These are phyloP conservation scores for Platypus cylindrus DNA, from an alignment of 2,888 invertebrate species.

Conservation along the genomic window DNA sequence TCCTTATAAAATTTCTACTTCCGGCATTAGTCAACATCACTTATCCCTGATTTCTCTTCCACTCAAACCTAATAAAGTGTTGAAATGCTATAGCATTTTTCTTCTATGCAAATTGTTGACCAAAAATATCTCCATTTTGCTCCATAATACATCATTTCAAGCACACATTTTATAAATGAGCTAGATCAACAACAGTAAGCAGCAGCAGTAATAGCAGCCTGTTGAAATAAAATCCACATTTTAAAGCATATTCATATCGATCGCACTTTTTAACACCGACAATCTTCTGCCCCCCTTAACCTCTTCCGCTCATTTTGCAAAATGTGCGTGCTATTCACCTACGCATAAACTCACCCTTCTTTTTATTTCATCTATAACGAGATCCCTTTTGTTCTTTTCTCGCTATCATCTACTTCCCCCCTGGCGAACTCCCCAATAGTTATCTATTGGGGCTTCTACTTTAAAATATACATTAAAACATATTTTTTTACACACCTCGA, in stretches of 20 bases:
- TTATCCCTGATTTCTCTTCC: too few relatives aligned
- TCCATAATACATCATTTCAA: too few relatives aligned
- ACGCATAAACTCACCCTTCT: conserved; percentile 24
- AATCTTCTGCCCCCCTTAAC: conserved; percentile 21
- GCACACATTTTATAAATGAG: too few relatives aligned
- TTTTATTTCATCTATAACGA: conserved; percentile 24
- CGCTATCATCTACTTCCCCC: conserved; percentile 12
- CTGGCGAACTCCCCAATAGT: conserved; percentile 23
- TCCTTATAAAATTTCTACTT: conserved; percentile 14
- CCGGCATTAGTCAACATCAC: conserved; percentile 12
- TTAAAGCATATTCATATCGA: conserved; percentile 54
- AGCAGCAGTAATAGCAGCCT: conserved; percentile 12
- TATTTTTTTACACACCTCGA: too few relatives aligned
- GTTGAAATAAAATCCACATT: conserved; percentile 48
- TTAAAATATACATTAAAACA: too few relatives aligned
- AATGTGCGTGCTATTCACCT: conserved; percentile 19
- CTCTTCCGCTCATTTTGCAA: conserved; percentile 16
- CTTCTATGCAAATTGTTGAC: too few relatives aligned
- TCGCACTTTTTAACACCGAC: conserved; percentile 46
- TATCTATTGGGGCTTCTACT: conserved; percentile 22
- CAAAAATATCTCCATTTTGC: too few relatives aligned
- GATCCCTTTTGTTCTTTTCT: conserved; percentile 10
- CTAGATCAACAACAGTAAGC: too few relatives aligned
- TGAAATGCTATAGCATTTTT: too few relatives aligned
- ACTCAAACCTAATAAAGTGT: too few relatives aligned